Evolutionary conservation across 2,113 vertebrate species (phyloP).

Genomic region (Gadus macrocephalus): DNA sequence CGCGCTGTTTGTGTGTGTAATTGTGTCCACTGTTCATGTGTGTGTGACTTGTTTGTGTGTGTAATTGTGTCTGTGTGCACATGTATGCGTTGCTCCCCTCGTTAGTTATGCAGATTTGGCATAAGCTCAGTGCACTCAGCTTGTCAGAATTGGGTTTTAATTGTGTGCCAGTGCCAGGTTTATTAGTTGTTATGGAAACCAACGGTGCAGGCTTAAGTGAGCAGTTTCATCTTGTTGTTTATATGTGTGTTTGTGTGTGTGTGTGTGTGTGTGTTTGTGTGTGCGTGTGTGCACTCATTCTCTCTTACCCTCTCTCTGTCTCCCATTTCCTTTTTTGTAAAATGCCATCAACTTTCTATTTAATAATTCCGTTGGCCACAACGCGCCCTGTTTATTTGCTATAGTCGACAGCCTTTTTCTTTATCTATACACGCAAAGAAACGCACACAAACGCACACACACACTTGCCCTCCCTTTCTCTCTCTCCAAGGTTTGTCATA

Average conservation of each 20-base stretch:
- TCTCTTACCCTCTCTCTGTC: neutral
- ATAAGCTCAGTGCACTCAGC: constrained; percentile 22
- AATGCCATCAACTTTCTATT: neutral
- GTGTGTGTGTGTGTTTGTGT: neutral
- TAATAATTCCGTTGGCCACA: neutral
- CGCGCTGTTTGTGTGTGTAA: neutral
- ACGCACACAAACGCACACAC: constrained; percentile 9
- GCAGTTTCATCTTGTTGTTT: neutral
- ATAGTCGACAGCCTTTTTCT: no score
- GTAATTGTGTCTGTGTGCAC: neutral
- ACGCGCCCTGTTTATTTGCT: neutral
- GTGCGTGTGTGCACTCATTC: neutral
- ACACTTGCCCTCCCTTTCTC: neutral
- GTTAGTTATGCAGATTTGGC: constrained; percentile 35
- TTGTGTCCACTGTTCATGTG: neutral
- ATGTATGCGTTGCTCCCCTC: constrained; percentile 13
- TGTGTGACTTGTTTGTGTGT: neutral
- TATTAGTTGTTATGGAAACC: constrained; percentile 48
- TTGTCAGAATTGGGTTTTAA: constrained; percentile 32
- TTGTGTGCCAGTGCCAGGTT: constrained; percentile 28
- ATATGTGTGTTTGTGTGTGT: neutral
- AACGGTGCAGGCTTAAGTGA: constrained; percentile 23
- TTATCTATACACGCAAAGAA: constrained; percentile 4
- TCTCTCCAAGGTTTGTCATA: constrained; percentile 9
- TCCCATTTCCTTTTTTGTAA: neutral